Percentiles rank a stretch among this genome's conserved stretches.
phyloP scores from a whole-genome alignment of 2,113 vertebrate genomes.

The Capreolus pygargus region DNA sequence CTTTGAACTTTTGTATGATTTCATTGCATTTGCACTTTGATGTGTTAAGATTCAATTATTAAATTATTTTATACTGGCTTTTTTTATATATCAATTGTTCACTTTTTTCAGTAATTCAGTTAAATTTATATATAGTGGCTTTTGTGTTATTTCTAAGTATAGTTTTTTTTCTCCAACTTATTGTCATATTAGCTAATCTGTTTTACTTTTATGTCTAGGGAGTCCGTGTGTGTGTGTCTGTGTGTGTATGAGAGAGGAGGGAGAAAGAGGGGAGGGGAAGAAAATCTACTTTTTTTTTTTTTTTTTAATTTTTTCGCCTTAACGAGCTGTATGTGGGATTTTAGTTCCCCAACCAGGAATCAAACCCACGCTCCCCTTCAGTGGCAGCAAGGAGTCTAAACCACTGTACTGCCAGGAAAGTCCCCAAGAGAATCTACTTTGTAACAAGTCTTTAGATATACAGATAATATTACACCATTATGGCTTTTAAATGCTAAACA shows the following conservation, averaged over 20 bases:
- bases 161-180: background rate
- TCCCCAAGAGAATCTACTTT: background rate
- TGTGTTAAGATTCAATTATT: conserved; percentile 12
- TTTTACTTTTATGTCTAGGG: background rate
- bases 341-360: background rate
- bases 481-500: background rate
- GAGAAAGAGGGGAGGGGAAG: background rate
- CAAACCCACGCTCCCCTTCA: background rate
- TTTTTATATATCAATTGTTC: background rate
- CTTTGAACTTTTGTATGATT: background rate
- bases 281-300: background rate
- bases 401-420: background rate
- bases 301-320: background rate
- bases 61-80: conserved; percentile 12
- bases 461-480: background rate
- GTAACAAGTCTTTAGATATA: background rate
- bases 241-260: background rate
- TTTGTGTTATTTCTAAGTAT: conserved; percentile 28
- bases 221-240: background rate
- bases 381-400: background rate
- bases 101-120: background rate
- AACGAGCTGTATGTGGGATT: background rate
- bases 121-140: background rate
- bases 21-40: conserved; percentile 1
- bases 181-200: background rate